These are phyloP conservation scores for Pelecanoides urinatrix DNA, from an alignment of 2,113 vertebrate genomes.

Conservation along the genomic window DNA sequence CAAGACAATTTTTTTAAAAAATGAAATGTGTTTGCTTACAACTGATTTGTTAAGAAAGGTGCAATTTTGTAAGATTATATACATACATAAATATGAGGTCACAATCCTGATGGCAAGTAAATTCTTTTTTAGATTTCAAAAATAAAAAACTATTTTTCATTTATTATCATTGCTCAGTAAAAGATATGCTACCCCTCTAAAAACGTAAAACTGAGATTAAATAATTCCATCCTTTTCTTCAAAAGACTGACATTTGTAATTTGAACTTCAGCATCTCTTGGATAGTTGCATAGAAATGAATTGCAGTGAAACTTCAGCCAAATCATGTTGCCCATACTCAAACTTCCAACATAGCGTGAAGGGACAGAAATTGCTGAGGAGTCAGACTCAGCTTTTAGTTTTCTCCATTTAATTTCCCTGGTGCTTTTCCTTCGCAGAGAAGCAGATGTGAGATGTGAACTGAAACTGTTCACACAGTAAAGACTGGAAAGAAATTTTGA, in stretches of 20 bases:
- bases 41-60: not conserved
- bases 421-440: not conserved
- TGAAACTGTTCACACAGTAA: not conserved
- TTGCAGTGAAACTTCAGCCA: not conserved
- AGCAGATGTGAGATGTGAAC: not conserved
- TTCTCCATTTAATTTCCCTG: not conserved
- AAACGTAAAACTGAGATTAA: not conserved
- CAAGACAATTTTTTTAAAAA: not conserved
- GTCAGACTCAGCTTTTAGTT: not conserved
- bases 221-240: not conserved
- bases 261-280: not conserved
- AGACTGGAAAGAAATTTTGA: not conserved
- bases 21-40: not conserved
- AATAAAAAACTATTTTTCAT: not conserved
- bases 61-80: not conserved
- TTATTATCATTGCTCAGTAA: not conserved
- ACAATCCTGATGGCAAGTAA: not conserved
- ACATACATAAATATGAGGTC: not conserved
- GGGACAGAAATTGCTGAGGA: not conserved
- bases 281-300: not conserved
- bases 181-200: not conserved
- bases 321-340: not conserved
- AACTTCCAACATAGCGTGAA: not conserved
- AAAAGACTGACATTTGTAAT: not conserved
- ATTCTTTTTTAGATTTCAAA: not conserved